Evolutionary conservation across 1,140 invertebrate genomes (phyloP).

Genomic region (Microplitis mediator): DNA sequence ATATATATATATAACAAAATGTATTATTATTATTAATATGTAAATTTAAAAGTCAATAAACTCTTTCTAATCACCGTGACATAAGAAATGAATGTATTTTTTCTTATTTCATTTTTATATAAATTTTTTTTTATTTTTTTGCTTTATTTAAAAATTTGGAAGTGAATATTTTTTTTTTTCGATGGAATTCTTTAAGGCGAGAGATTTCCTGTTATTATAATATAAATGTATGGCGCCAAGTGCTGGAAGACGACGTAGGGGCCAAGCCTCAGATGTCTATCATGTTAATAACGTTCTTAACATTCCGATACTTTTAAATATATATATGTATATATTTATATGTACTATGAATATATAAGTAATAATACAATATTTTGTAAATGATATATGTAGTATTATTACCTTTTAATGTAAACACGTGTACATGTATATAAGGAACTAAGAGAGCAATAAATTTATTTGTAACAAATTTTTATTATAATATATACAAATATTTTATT

Average conservation of each 20-base stretch:
- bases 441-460: no score
- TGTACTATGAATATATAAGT: neutral
- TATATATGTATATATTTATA: neutral
- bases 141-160: neutral
- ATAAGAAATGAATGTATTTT: neutral
- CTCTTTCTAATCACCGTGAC: no score
- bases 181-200: neutral
- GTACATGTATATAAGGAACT: no score
- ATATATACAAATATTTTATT: no score
- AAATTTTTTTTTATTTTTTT: neutral
- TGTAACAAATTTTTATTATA: no score
- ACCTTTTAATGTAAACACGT: no score
- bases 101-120: neutral
- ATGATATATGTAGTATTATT: no score
- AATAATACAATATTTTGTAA: neutral
- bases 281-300: slow-evolving; percentile 2
- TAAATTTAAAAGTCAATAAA: no score
- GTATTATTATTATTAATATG: no score
- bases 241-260: neutral
- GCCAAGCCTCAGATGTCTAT: neutral
- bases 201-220: slow-evolving; percentile 8
- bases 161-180: neutral
- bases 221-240: neutral
- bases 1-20: no score
- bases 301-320: neutral